These are phyloP conservation scores for Drosophila setifemur DNA, from an alignment of 1,140 invertebrate genomes.

Conservation along the genomic window DNA sequence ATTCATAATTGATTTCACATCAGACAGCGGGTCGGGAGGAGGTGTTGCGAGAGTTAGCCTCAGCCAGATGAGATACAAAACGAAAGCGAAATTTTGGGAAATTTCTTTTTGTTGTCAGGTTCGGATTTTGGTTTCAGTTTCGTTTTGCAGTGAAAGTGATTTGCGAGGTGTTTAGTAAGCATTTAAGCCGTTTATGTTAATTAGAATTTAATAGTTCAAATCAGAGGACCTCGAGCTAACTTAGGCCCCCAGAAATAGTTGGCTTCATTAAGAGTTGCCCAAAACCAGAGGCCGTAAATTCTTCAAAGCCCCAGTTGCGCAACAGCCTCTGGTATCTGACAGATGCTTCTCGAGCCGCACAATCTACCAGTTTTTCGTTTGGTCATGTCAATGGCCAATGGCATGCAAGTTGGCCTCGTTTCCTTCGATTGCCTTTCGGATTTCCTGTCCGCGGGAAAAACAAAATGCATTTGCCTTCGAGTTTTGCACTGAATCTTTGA, in stretches of 20 bases:
- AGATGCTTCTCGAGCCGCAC: slow-evolving; percentile 33
- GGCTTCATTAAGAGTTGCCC: slow-evolving; percentile 54
- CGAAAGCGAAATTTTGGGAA: slow-evolving; percentile 70
- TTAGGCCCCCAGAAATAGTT: slow-evolving; percentile 9
- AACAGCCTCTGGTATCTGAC: slow-evolving; percentile 47
- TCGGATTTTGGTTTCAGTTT: slow-evolving; percentile 24
- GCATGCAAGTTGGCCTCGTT: slow-evolving; percentile 62
- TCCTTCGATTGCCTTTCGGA: slow-evolving; percentile 47
- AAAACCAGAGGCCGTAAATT: slow-evolving; percentile 61
- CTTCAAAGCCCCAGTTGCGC: slow-evolving; percentile 60
- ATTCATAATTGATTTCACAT: slow-evolving; percentile 79
- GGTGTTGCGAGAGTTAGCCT: slow-evolving; percentile 7
- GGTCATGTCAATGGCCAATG: slow-evolving; percentile 68
- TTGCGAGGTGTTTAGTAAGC: slow-evolving; percentile 52
- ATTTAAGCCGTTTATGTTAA: slow-evolving; percentile 64
- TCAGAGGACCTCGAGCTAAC: slow-evolving; percentile 11
- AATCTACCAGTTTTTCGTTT: slow-evolving; percentile 21
- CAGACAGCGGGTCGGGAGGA: slow-evolving; percentile 27
- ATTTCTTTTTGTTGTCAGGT: slow-evolving; percentile 55
- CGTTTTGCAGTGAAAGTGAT: slow-evolving; percentile 72
- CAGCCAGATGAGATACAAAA: slow-evolving; percentile 45
- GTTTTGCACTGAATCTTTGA: slow-evolving; percentile 21
- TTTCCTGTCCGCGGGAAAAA: slow-evolving; percentile 53
- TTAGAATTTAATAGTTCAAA: slow-evolving; percentile 67
- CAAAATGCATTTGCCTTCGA: slow-evolving; percentile 30